A percentile compares a stretch with the other conserved stretches of the same genome.
phyloP scores from a whole-genome alignment of 2,113 vertebrate species.

The Dasyprocta punctata region DNA sequence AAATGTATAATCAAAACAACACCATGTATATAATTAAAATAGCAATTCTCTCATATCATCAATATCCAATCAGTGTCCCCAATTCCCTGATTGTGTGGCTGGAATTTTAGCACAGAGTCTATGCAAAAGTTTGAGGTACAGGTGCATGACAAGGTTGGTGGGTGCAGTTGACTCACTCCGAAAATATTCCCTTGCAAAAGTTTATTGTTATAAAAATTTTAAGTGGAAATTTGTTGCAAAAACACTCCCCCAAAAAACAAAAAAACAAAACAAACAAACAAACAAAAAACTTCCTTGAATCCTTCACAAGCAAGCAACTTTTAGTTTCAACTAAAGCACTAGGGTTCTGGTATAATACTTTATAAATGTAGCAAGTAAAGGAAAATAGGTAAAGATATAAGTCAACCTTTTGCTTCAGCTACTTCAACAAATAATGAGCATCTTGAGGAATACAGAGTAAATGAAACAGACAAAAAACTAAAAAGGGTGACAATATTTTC shows the following conservation, averaged over 20 bases:
- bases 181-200: not conserved
- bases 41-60: not conserved
- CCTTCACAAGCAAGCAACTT: not conserved
- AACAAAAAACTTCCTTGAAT: not conserved
- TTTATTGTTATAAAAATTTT: not conserved
- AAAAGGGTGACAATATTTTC: not conserved
- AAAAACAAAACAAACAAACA: too few relatives aligned
- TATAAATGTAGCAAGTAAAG: not conserved
- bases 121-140: not conserved
- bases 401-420: not conserved
- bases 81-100: not conserved
- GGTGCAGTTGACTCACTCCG: not conserved
- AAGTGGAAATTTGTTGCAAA: not conserved
- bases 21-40: not conserved
- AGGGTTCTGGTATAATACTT: not conserved
- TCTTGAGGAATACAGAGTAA: not conserved
- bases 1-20: not conserved
- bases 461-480: not conserved
- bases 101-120: not conserved
- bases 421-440: not conserved
- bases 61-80: not conserved
- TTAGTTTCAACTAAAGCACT: not conserved
- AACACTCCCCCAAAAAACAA: too few relatives aligned
- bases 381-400: not conserved
- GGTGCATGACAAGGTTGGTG: not conserved